Base-by-base conservation (phyloP, 2,888 invertebrate genomes). In the Eilema depressum region DNA sequence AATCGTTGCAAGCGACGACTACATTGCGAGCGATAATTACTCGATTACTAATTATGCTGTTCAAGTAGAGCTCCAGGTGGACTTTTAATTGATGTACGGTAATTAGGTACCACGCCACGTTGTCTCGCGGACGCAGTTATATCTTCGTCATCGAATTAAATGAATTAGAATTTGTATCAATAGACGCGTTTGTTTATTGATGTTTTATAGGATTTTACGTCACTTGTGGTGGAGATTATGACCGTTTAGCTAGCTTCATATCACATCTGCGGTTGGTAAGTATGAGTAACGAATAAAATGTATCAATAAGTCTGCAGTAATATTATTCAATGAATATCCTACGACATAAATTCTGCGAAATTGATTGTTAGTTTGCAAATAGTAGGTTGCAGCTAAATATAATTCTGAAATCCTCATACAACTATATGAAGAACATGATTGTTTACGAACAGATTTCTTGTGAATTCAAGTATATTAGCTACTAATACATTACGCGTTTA, bases 321-420 rank as follows among this genome's bases (percentile, higher is more conserved):
- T 72, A 69, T 75, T 77, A 74, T 82, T 81, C 79, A 81, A 81
- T 82, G 83, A 79, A 81, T 79, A 66, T 76, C 74, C 75, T 80
- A 77, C 75, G 67, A 79, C 75, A 76, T 69, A 20, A 25, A 68
- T 82, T 71, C 83, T 59, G 64, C 73, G 83, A 76, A 82, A 56
- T 63, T 73, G 62, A 72, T 70, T 69, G 72, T 73, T 71, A 56
- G 53, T 70, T 70, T 78, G 77, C 80, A 75, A 30, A 30, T 74
- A 53, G 71, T 70, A 65, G 65, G 30, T 61, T 65, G 4, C 69
- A n/a, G 65, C 77, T 82, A 81, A 74, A 78, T 83, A 77, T 81
- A 79, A 74, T 26, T 57, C 69, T 56, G 23, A 28, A 66, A 23
- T 76, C 71, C 68, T 63, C 28, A 59, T 68, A 65, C 71, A 66